phyloP scores from a whole-genome alignment of 1,140 invertebrate genomes.

The Magallana ariakensis region DNA sequence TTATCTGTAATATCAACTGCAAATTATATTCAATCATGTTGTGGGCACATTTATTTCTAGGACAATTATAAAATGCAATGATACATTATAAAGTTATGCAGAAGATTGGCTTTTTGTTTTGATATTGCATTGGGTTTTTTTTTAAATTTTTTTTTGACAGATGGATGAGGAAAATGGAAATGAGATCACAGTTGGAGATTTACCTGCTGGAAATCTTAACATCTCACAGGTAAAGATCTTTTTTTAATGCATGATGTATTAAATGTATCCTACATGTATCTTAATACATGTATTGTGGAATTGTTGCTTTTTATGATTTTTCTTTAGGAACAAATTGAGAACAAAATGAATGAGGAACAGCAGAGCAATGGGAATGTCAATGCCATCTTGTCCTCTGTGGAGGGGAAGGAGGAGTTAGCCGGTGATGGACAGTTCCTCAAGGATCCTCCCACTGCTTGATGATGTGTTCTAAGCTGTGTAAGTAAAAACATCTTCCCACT shows the following conservation, averaged over 20 bases:
- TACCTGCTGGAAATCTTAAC: neutral
- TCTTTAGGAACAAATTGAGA: constrained; percentile 53
- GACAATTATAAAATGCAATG: too few species aligned
- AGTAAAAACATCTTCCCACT: neutral
- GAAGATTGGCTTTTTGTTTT: neutral
- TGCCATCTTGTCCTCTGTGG: constrained; percentile 61
- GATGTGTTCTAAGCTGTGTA: constrained; percentile 15
- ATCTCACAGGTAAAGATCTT: neutral
- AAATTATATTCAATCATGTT: too few species aligned
- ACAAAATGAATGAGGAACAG: constrained; percentile 66
- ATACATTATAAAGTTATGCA: too few species aligned
- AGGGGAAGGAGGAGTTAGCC: constrained; percentile 64
- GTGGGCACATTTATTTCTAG: too few species aligned
- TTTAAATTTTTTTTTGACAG: neutral
- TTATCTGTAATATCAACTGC: too few species aligned
- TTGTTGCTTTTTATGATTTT: too few species aligned
- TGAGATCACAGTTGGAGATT: neutral
- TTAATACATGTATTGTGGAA: too few species aligned
- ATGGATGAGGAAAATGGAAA: neutral
- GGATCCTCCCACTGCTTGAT: constrained; percentile 63
- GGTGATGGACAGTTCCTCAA: constrained; percentile 68
- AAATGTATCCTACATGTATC: neutral
- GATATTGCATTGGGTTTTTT: neutral
- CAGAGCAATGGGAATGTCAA: constrained; percentile 53
- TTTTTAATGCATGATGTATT: neutral